Base-by-base conservation (phyloP, 2,113 vertebrate species). In the Erythrocercus mccallii region DNA sequence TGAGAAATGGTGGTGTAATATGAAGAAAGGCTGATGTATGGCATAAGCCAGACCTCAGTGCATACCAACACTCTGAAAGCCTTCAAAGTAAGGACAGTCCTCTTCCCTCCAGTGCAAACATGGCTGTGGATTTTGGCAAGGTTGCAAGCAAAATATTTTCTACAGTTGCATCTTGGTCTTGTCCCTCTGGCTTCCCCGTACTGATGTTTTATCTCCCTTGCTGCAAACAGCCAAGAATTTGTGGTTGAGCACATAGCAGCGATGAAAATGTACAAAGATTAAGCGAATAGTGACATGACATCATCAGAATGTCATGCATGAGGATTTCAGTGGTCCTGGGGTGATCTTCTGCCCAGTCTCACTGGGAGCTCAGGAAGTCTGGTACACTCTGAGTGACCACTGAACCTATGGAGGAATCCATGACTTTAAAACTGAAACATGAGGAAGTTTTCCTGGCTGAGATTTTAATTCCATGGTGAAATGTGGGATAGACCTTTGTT, bases 91-190 rank as follows among this genome's bases (percentile, higher is more conserved):
- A 68, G 91, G 58, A 64, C 4, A 1, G 35, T 57, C 6, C 35
- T 10, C 42, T 72, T 85, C 65, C 23, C 50, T 85, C 16, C 51
- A 35, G n/a, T 33, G 45, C 30, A 90, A 91, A 87, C 23, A 30
- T 15, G 48, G n/a, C 62, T 81, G 65, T 92, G 64, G 76, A 81
- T 60, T 81, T 85, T 96, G 91, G 91, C 86, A 72, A 56, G 31
- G 31, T 48, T 86, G 66, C 65, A 94, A 93, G 20, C 23, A 92
- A 38, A 92, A 62, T 83, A 71, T 94, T 89, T 92, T 81, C 64
- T 89, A 9, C 33, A 74, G 40, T 22, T 28, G 5, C 56, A 47
- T 81, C 86, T 92, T 16, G 4, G 42, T 90, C 79, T 38, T 68
- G 69, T 60, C 57, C 47, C n/a, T 80, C 73, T 92, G 42, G 12